Conservation (phyloP, 2,113 vertebrate species). For the Atlantisia rogersi region DNA sequence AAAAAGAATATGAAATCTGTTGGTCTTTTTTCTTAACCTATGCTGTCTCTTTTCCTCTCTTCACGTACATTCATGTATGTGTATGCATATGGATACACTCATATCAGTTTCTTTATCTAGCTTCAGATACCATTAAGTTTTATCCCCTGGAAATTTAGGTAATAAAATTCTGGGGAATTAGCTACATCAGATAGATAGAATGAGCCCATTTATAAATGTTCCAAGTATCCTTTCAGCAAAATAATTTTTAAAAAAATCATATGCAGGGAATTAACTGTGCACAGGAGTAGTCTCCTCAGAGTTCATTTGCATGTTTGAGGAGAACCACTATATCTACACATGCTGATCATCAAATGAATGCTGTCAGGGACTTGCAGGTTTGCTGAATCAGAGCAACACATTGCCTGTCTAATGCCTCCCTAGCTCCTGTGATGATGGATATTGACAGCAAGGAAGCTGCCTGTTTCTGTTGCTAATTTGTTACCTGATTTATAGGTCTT, state of each 20-base stretch:
- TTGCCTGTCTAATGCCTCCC: constrained; percentile 51
- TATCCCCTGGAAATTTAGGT: background rate
- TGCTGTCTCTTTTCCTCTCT: background rate
- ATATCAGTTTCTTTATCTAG: background rate
- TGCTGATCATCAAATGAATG: background rate
- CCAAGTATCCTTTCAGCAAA: background rate
- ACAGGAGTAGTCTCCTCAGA: background rate
- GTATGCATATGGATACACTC: background rate
- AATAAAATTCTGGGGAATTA: background rate
- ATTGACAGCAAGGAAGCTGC: constrained; percentile 24
- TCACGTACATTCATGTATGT: background rate
- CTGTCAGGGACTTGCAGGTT: background rate
- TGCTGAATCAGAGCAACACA: constrained; percentile 47
- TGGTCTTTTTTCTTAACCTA: background rate
- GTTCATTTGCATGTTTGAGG: background rate
- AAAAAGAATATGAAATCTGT: background rate
- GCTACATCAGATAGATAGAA: background rate
- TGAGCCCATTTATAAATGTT: background rate
- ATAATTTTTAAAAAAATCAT: background rate
- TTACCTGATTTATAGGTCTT: constrained; percentile 63
- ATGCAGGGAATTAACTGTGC: background rate
- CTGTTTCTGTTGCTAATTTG: constrained; percentile 28
- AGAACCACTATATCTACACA: fast-evolving
- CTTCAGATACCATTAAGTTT: background rate
- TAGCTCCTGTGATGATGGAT: constrained; percentile 45